Conservation (phyloP, 2,797 vertebrate genomes). For the Gymnothorax javanicus region DNA sequence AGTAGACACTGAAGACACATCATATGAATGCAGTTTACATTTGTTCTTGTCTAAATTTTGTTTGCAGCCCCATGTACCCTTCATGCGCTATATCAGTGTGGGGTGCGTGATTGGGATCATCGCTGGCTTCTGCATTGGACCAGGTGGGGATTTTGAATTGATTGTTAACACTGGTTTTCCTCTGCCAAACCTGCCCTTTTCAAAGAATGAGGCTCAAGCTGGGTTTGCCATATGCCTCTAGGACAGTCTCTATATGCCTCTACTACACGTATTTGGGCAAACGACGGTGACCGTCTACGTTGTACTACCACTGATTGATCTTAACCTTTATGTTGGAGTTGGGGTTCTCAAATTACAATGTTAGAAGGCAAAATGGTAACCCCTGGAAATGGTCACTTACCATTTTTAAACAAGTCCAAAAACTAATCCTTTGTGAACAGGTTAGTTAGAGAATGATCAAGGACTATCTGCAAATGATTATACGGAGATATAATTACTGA, state of each 20-base stretch:
- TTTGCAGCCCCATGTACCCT: slow-evolving; percentile 64
- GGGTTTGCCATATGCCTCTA: neutral
- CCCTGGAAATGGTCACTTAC: slow-evolving; percentile 12
- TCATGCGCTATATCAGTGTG: slow-evolving; percentile 81
- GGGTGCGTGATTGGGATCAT: slow-evolving; percentile 86
- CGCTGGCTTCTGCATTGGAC: slow-evolving; percentile 89
- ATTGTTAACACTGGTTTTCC: neutral
- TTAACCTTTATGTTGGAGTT: neutral
- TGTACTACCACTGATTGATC: slow-evolving; percentile 28
- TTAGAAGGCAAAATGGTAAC: slow-evolving; percentile 22
- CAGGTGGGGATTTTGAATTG: slow-evolving; percentile 71
- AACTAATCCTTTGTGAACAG: neutral
- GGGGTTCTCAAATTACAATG: neutral
- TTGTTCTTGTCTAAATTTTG: slow-evolving; percentile 3
- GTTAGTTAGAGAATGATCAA: neutral
- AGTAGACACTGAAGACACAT: neutral
- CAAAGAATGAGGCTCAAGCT: neutral
- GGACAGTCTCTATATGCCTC: neutral
- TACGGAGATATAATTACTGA: neutral
- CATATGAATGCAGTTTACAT: neutral
- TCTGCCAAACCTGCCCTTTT: slow-evolving; percentile 25
- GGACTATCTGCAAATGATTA: neutral
- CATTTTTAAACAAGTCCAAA: neutral
- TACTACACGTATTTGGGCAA: slow-evolving; percentile 14
- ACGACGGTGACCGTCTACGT: slow-evolving; percentile 1